phyloP scores from a whole-genome alignment of 2,113 vertebrate species.

The Abramis brama region DNA sequence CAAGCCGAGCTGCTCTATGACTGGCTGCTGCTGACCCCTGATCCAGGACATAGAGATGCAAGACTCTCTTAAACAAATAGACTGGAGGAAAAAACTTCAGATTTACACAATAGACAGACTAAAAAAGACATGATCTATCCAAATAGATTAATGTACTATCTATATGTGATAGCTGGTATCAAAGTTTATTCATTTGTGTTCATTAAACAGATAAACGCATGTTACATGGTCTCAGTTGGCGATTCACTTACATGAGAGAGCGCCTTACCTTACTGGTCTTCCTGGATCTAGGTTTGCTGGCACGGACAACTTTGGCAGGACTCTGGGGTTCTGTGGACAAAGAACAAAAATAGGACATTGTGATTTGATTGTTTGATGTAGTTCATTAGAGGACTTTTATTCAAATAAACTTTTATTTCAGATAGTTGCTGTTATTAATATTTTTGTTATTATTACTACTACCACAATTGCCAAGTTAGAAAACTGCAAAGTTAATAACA shows the following conservation, averaged over 20 bases:
- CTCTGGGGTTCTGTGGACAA: slow-evolving; percentile 80
- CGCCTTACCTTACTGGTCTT: slow-evolving; percentile 86
- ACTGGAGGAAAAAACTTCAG: not conserved
- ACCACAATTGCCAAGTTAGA: not conserved
- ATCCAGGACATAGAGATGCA: not conserved
- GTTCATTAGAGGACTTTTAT: not conserved
- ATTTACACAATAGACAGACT: not conserved
- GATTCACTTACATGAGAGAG: not conserved
- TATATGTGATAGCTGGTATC: not conserved
- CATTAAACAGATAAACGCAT: not conserved
- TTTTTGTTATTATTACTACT: too few relatives aligned
- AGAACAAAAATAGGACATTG: slow-evolving; percentile 56
- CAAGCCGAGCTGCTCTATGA: slow-evolving; percentile 3
- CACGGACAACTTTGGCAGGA: slow-evolving; percentile 83
- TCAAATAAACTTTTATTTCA: not conserved
- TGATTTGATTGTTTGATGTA: slow-evolving; percentile 6
- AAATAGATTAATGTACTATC: not conserved
- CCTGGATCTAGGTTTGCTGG: slow-evolving; percentile 81
- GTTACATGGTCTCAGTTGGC: not conserved
- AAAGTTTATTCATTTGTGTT: not conserved
- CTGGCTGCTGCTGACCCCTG: slow-evolving; percentile 39
- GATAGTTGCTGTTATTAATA: not conserved
- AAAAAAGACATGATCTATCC: not conserved
- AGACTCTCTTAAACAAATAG: slow-evolving; percentile 31
- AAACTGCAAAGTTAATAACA: not conserved